phyloP scores from a whole-genome alignment of 2,113 vertebrate genomes.

The Xiphias gladius region DNA sequence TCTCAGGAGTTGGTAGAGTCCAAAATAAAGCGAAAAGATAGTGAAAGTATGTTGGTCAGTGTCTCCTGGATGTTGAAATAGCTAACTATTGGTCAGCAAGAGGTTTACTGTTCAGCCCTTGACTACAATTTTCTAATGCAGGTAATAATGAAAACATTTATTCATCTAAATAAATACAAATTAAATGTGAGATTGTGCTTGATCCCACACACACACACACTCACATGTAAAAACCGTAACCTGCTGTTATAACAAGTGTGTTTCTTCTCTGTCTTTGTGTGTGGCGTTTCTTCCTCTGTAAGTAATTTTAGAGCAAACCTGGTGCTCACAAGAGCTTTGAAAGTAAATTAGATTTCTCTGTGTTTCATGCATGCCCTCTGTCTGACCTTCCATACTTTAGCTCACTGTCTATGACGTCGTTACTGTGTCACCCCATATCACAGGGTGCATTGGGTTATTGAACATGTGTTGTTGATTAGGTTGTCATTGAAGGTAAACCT shows the following conservation, averaged over 20 bases:
- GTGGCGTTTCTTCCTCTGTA: not conserved
- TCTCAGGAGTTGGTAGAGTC: too few species aligned
- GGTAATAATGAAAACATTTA: too few species aligned
- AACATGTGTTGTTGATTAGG: slow-evolving; percentile 79
- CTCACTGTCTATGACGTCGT: slow-evolving; percentile 18
- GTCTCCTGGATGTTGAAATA: too few species aligned
- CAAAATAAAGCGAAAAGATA: too few species aligned
- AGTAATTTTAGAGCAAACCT: not conserved
- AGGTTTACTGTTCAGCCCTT: not conserved
- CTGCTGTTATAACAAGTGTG: slow-evolving; percentile 3
- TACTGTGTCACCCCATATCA: not conserved
- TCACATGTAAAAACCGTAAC: not conserved
- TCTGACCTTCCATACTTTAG: not conserved
- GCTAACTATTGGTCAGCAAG: too few species aligned
- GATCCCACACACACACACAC: not conserved
- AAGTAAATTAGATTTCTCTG: not conserved
- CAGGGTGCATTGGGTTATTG: not conserved
- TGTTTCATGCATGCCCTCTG: not conserved
- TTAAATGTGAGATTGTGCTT: too few species aligned
- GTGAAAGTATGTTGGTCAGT: too few species aligned
- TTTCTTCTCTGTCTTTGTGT: not conserved
- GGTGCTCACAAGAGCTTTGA: not conserved
- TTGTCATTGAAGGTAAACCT: slow-evolving; percentile 89
- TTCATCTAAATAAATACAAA: too few species aligned
- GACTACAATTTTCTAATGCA: not conserved